Percentiles rank a stretch among this genome's conserved stretches.
phyloP scores from a whole-genome alignment of 1,140 invertebrate genomes.

The Achatina immaculata region DNA sequence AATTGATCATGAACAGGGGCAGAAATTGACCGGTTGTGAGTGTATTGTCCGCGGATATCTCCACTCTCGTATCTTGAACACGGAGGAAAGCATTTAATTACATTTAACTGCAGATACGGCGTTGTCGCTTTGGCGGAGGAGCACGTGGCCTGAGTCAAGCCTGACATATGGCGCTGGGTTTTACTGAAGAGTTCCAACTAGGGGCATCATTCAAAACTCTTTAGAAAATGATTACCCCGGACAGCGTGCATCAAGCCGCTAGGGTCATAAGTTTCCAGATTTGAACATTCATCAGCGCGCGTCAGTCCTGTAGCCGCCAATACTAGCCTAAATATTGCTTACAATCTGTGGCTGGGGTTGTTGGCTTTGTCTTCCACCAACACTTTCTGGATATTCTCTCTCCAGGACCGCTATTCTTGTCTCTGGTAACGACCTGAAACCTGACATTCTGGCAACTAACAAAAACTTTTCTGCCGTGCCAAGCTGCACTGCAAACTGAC shows the following conservation, averaged over 20 bases:
- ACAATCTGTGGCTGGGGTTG: background rate
- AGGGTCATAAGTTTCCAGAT: background rate
- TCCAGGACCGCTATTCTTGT: too few relatives aligned
- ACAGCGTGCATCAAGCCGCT: background rate
- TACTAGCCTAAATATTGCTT: conserved; percentile 8
- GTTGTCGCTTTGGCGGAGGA: background rate
- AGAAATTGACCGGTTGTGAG: too few relatives aligned
- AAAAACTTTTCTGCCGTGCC: too few relatives aligned
- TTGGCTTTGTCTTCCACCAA: background rate
- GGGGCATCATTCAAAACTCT: conserved; percentile 24
- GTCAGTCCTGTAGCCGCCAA: background rate
- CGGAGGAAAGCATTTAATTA: too few relatives aligned
- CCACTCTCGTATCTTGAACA: too few relatives aligned
- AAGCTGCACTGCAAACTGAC: too few relatives aligned
- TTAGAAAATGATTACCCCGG: conserved; percentile 16
- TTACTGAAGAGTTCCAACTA: background rate
- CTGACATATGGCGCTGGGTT: conserved; percentile 9
- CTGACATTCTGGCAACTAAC: too few relatives aligned
- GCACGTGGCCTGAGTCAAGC: conserved; percentile 7
- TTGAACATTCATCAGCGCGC: background rate
- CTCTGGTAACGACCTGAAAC: too few relatives aligned
- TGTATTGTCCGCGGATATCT: too few relatives aligned
- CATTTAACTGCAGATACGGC: background rate
- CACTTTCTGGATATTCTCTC: background rate
- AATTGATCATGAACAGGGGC: too few relatives aligned